Evolutionary conservation across 2,113 vertebrate genomes (phyloP).

Genomic region (Chrysochloris asiatica): DNA sequence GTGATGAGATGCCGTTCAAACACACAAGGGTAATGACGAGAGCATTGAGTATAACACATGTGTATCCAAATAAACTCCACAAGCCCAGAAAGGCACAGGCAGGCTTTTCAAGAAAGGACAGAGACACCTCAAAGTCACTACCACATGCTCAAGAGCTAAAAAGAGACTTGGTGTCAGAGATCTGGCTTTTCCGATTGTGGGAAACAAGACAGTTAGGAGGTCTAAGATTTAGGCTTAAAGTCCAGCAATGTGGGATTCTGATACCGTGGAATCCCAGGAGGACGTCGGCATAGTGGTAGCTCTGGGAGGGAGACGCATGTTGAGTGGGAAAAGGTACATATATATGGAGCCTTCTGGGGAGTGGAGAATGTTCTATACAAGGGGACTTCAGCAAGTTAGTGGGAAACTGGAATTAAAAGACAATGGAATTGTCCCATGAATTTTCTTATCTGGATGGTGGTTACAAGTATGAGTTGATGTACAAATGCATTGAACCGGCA

Average conservation of each 20-base stretch:
- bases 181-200: not conserved
- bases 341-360: not conserved
- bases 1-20: not conserved
- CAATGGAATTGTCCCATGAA: too few species aligned
- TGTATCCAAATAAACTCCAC: not conserved
- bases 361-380: not conserved
- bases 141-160: not conserved
- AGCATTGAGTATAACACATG: fast-evolving
- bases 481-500: not conserved
- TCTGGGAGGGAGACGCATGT: fast-evolving
- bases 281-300: not conserved
- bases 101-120: not conserved
- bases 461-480: fast-evolving
- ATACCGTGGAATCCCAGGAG: not conserved
- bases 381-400: too few species aligned
- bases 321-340: not conserved
- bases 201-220: too few species aligned
- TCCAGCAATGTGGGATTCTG: not conserved
- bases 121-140: not conserved
- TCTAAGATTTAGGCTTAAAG: too few species aligned
- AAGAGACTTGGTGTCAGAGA: not conserved
- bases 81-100: not conserved
- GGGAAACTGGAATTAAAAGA: too few species aligned
- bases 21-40: not conserved
- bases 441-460: not conserved